Conservation (phyloP, 2,888 invertebrate genomes). For the Caenorhabditis imperialis region DNA sequence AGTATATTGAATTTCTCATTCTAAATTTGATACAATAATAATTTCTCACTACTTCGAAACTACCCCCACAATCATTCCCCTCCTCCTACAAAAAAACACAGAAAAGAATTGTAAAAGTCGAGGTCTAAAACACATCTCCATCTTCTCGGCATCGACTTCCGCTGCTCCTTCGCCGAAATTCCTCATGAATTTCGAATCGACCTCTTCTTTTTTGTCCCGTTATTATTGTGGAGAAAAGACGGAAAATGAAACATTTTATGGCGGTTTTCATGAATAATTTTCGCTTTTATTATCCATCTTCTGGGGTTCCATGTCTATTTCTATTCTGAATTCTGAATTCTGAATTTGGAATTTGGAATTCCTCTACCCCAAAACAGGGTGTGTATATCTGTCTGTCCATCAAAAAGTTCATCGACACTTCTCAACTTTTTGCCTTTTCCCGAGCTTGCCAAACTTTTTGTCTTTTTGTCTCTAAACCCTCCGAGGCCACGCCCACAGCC, state of each 20-base stretch:
- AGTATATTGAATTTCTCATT: no score
- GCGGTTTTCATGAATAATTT: not conserved
- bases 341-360: no score
- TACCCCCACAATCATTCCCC: no score
- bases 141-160: not conserved
- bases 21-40: no score
- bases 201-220: constrained; percentile 13
- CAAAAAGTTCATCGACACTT: constrained; percentile 16
- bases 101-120: constrained; percentile 38
- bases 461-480: constrained; percentile 11
- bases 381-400: no score
- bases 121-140: not conserved
- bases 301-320: no score
- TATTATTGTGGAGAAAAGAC: no score
- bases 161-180: not conserved
- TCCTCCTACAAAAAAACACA: constrained; percentile 10
- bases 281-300: no score
- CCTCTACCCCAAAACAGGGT: no score
- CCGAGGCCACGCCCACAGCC: constrained; percentile 2
- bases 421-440: constrained; percentile 2
- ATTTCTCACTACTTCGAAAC: no score
- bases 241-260: constrained; percentile 35
- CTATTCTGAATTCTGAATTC: no score
- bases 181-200: constrained; percentile 42
- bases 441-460: no score